Evolutionary conservation across 35 echinoderm and acorn worm genomes (phyloP).

Genomic region (Diadema setosum): DNA sequence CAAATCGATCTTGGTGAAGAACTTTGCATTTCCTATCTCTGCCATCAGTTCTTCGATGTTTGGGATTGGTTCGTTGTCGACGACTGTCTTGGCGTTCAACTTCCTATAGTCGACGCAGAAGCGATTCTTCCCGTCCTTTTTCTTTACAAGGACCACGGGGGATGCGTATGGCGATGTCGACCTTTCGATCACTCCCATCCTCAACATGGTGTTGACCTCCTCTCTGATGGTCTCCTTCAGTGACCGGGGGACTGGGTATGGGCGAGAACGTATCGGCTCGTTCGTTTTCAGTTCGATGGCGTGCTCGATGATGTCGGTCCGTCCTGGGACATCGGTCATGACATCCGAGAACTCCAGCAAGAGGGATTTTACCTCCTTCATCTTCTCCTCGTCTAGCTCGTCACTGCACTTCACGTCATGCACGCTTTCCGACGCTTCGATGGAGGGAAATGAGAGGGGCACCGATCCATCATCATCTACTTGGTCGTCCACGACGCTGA

Average conservation of each 20-base stretch:
- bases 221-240: constrained; percentile 24
- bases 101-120: constrained; percentile 47
- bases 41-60: constrained; percentile 46
- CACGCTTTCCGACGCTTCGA: too few species aligned
- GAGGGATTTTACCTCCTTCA: too few species aligned
- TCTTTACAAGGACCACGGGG: constrained; percentile 35
- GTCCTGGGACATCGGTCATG: too few species aligned
- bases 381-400: too few species aligned
- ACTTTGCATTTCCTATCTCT: neutral
- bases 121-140: neutral
- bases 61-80: constrained; percentile 60
- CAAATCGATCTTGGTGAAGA: too few species aligned
- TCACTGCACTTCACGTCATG: too few species aligned
- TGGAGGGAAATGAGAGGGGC: too few species aligned
- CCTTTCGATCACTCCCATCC: constrained; percentile 36
- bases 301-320: too few species aligned
- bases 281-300: too few species aligned
- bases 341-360: too few species aligned
- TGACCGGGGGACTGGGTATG: constrained; percentile 43
- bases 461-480: too few species aligned
- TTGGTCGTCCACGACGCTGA: too few species aligned
- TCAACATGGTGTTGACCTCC: constrained; percentile 19
- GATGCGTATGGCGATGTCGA: constrained; percentile 41
- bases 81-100: constrained; percentile 34
- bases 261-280: constrained; percentile 8